Evolutionary conservation across 2,888 invertebrate species (phyloP).

Genomic region (Embidobia sp.): DNA sequence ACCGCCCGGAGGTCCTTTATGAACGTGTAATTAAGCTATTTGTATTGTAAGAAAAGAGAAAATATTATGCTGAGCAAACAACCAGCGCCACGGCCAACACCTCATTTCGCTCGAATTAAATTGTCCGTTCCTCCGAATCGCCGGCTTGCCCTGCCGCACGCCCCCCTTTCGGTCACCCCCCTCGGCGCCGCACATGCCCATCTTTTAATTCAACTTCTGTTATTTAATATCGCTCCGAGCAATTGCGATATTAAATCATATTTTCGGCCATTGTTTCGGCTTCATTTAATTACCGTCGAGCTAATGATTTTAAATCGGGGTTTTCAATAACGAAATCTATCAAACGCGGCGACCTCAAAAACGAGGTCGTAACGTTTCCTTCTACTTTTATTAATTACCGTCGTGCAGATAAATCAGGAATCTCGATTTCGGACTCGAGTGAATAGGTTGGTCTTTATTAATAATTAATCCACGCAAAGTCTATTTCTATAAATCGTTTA

Average conservation of each 20-base stretch:
- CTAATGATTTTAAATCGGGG: constrained; percentile 48
- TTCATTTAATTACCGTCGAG: constrained; percentile 36
- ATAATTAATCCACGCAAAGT: too few species aligned
- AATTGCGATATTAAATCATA: constrained; percentile 40
- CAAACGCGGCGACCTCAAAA: too few species aligned
- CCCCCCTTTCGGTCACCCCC: constrained; percentile 4
- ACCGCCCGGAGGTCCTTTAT: constrained; percentile 64
- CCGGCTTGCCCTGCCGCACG: not conserved
- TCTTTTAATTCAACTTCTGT: constrained; percentile 38
- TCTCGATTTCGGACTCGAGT: too few species aligned
- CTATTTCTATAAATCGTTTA: too few species aligned
- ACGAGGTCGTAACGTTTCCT: too few species aligned
- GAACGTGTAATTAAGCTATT: constrained; percentile 75
- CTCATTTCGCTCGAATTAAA: constrained; percentile 72
- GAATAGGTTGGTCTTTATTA: too few species aligned
- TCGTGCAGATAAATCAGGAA: too few species aligned
- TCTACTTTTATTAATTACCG: constrained; percentile 37
- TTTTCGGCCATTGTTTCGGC: constrained; percentile 31
- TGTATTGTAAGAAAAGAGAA: constrained; percentile 68
- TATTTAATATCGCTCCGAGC: constrained; percentile 36
- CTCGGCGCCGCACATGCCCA: not conserved
- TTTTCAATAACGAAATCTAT: too few species aligned
- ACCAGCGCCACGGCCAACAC: constrained; percentile 70
- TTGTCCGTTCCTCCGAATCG: constrained; percentile 61
- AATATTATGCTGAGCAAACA: constrained; percentile 71